Base-by-base conservation (phyloP, 92 coral and sea anemone species). In the Epizoanthus ramosus region DNA sequence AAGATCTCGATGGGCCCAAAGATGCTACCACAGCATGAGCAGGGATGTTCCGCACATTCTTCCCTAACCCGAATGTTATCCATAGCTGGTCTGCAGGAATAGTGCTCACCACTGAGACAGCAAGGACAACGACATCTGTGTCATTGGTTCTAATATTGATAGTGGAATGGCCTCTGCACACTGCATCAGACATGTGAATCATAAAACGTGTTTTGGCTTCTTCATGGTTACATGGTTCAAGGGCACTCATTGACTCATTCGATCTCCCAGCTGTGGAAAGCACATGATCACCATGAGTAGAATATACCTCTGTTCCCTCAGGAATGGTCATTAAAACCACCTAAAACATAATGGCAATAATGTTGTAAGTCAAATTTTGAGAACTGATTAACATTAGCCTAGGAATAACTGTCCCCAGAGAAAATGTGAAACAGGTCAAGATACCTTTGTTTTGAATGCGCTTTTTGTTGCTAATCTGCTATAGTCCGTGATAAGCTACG, bases 61-160 rank as follows among this genome's bases (percentile, higher is more conserved):
- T 89, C 22, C 90, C 88, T 4, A 60, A 74, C 0, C 90, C 86
- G 56, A 25, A 87, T 0, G 79, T 41, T 0, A 86, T 58, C 88
- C 90, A 87, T 10, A 83, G 56, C 33, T 90, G 83, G 15, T 90
- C 83, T 0, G 43, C 57, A 1, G 68, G 68, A n/a, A 90, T 18
- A 5, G 83, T 68, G 67, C 47, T 79, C 35, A 37, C 90, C 0
- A 79, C 80, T 41, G 93, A 84, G 53, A 90, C 54, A 16, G 93
- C 91, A 22, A 90, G 53, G 13, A 81, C 84, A 33, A 89, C 80
- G 14, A 89, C 92, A 75, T 89, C 92, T 1, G 87, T 73, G 73
- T 89, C 92, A 21, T 86, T 86, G 61, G 57, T 73, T 67, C 87
- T 31, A 37, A 66, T 45, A 41, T 13, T n/a, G 43, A 12, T 66